These are phyloP conservation scores for Melolontha melolontha DNA, from an alignment of 2,888 invertebrate species.

Conservation along the genomic window DNA sequence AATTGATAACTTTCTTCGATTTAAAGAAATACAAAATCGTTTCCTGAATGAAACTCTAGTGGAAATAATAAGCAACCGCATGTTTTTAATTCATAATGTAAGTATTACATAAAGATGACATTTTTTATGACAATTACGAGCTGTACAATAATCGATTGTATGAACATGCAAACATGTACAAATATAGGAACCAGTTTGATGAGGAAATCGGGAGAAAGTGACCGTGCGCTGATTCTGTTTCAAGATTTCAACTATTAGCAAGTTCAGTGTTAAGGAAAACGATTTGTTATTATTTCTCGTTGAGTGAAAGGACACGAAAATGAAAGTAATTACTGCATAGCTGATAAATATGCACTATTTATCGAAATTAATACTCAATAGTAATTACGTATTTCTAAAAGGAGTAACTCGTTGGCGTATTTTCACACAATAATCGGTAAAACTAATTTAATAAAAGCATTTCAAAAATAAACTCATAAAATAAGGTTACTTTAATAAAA, in stretches of 20 bases:
- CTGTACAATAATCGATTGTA: slow-evolving; percentile 30
- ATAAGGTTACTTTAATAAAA: too few species aligned
- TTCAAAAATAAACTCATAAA: too few species aligned
- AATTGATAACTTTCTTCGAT: slow-evolving; percentile 2
- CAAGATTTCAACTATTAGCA: slow-evolving; percentile 42
- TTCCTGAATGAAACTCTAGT: slow-evolving; percentile 20
- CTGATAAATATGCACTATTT: slow-evolving; percentile 15
- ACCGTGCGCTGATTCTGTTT: slow-evolving; percentile 37
- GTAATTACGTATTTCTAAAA: background rate
- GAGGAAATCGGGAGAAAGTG: slow-evolving; percentile 48
- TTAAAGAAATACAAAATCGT: slow-evolving; percentile 3
- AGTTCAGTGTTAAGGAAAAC: slow-evolving; percentile 54
- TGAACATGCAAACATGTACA: background rate
- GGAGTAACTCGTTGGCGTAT: background rate
- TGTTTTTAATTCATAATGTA: slow-evolving; percentile 2
- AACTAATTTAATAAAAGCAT: too few species aligned
- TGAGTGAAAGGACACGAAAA: slow-evolving; percentile 49
- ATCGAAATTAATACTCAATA: background rate
- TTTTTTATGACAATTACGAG: slow-evolving; percentile 31
- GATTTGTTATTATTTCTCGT: slow-evolving; percentile 43
- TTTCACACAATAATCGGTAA: background rate
- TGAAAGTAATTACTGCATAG: slow-evolving; percentile 42
- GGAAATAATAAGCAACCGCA: slow-evolving; percentile 14
- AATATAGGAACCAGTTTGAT: slow-evolving; percentile 41
- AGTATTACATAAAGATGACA: slow-evolving; percentile 32